phyloP scores from a whole-genome alignment of 2,797 vertebrate species.

The Falco biarmicus region DNA sequence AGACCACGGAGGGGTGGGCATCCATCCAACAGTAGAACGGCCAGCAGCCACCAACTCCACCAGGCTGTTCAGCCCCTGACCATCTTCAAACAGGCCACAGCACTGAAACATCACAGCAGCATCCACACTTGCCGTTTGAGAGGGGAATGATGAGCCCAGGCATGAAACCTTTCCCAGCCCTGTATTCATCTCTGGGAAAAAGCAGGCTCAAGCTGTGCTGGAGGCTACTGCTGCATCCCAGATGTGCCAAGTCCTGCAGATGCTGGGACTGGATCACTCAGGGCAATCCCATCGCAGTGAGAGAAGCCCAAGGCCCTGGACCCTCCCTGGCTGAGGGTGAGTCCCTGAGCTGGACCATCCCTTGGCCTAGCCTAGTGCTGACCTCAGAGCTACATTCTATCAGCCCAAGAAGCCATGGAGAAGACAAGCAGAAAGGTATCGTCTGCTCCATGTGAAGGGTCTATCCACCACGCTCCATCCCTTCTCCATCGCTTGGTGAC shows the following conservation, averaged over 20 bases:
- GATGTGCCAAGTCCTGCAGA: not conserved
- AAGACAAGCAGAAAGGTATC: not conserved
- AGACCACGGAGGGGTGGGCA: not conserved
- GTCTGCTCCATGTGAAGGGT: not conserved
- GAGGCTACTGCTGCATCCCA: not conserved
- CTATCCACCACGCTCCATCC: not conserved
- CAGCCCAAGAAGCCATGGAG: not conserved
- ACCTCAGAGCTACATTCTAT: not conserved
- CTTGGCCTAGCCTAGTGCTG: not conserved
- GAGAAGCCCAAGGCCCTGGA: not conserved
- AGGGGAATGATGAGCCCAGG: not conserved
- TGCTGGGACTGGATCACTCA: not conserved
- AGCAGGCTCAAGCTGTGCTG: not conserved
- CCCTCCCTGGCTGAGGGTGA: not conserved
- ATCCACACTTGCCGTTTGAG: not conserved
- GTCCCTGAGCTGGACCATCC: not conserved
- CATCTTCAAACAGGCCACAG: not conserved
- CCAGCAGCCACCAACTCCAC: not conserved
- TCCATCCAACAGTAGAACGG: not conserved
- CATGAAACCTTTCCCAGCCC: not conserved
- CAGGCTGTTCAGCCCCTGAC: not conserved
- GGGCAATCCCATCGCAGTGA: fast-evolving
- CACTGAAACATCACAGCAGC: not conserved
- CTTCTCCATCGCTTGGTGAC: not conserved
- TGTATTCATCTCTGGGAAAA: not conserved